Evolutionary conservation across 2,113 vertebrate species (phyloP), one percentile per base, ranked within the genome.

Genomic region (Numenius arquata): DNA sequence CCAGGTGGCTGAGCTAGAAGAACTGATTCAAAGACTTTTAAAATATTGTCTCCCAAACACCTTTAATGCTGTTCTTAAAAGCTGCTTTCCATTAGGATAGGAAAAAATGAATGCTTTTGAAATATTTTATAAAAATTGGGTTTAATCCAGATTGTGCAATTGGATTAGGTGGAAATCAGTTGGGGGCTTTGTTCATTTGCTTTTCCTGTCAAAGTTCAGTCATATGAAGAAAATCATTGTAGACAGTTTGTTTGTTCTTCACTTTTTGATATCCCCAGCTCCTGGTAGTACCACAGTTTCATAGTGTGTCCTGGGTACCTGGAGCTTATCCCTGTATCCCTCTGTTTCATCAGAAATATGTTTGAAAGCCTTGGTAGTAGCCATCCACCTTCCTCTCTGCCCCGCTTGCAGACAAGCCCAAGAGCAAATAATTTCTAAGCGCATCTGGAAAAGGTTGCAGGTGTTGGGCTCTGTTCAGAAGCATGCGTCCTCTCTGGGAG

Each of bases 401-500:
- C 86, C 32, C 6, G 0, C 10, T 14, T 58, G 48, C 67, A 66
- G 36, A 5, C 20, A 18, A 20, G 16, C 34, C 70, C 73, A 50
- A 52, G 22, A 8, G 20, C 38, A 75, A 74, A 84, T 23, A 27
- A 75, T 22, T 41, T 22, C 52, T 12, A 1, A 26, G 32, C 1
- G 0, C 14, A 4, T 8, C 15, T 75, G 48, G 38, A 17, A 59
- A 9, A 45, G 47, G 30, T 0, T 59, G 26, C 1, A 41, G 36
- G 13, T 38, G 34, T 8, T 58, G 58, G 30, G 27, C 20, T 10
- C 45, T 3, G 0, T 21, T 67, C 8, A 40, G 53, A 79, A 81
- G 27, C 21, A 1, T 10, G 30, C 38, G 7, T 38, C 32, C 22
- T 52, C 52, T 43, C 55, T 36, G 72, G 8, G 38, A 15, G 43